These are phyloP conservation scores for Patella depressa DNA, from an alignment of 2,888 invertebrate genomes.

Conservation along the genomic window DNA sequence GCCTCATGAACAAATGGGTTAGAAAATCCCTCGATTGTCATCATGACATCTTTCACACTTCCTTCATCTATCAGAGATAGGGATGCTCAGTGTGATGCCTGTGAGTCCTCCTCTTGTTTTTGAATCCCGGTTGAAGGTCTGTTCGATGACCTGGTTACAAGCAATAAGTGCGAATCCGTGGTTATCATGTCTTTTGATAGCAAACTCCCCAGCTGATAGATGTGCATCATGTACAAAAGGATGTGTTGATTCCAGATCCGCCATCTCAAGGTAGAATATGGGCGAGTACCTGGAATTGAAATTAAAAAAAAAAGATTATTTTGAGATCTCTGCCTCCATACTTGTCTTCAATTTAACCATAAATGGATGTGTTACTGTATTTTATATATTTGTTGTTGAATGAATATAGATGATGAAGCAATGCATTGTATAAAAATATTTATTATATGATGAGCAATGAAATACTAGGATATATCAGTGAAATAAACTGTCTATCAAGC, in stretches of 20 bases:
- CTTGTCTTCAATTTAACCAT: too few species aligned
- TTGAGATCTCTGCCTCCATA: too few species aligned
- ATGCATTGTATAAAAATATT: too few species aligned
- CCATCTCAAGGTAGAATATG: conserved; percentile 1
- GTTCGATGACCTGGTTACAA: conserved; percentile 9
- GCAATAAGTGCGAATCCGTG: conserved; percentile 2
- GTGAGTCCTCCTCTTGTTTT: conserved; percentile 19
- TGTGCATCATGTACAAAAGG: background rate
- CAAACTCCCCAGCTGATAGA: background rate
- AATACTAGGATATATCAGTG: too few species aligned
- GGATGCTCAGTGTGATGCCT: conserved; percentile 2
- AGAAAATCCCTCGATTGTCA: background rate
- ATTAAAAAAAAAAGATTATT: too few species aligned
- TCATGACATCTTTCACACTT: conserved; percentile 16
- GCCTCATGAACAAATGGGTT: conserved; percentile 2
- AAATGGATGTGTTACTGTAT: too few species aligned
- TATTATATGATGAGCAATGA: too few species aligned
- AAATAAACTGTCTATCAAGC: too few species aligned
- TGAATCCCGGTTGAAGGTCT: conserved; percentile 13
- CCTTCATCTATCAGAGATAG: background rate
- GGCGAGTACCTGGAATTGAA: too few species aligned
- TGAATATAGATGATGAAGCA: too few species aligned
- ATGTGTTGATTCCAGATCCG: conserved; percentile 4
- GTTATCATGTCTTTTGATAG: conserved; percentile 4
- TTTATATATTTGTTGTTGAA: too few species aligned